Evolutionary conservation across 2,888 invertebrate species (phyloP).

Genomic region (Pollenia griseotomentosa): DNA sequence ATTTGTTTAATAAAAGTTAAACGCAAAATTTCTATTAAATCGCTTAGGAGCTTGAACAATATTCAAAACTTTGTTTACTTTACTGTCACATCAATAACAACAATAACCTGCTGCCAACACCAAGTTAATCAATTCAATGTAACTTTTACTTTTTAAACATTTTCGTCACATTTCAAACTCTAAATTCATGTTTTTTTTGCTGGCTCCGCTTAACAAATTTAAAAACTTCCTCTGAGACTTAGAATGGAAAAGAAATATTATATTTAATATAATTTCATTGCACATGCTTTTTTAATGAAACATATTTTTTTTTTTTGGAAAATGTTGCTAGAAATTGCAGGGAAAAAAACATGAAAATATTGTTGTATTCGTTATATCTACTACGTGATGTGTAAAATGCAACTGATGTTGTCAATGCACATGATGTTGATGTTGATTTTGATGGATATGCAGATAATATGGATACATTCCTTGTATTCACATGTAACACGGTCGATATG

Average conservation of each 20-base stretch:
- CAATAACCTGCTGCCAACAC: too few relatives aligned
- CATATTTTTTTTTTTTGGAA: conserved; percentile 6
- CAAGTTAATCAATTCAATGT: too few relatives aligned
- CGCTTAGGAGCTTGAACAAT: too few relatives aligned
- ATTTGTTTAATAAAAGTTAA: too few relatives aligned
- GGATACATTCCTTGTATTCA: conserved; percentile 12
- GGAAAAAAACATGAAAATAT: neutral
- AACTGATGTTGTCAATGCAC: conserved; percentile 71
- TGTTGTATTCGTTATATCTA: conserved; percentile 51
- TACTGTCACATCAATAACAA: too few relatives aligned
- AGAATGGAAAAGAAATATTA: neutral
- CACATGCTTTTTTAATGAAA: conserved; percentile 39
- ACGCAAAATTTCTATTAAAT: too few relatives aligned
- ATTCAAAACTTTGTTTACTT: too few relatives aligned
- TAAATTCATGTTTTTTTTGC: neutral
- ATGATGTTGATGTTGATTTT: conserved; percentile 70
- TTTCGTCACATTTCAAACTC: neutral
- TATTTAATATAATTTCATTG: conserved; percentile 42
- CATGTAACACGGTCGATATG: neutral
- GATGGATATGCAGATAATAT: conserved; percentile 70
- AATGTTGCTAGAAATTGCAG: neutral
- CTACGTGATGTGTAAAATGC: conserved; percentile 68
- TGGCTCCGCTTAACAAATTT: conserved; percentile 16
- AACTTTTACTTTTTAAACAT: neutral
- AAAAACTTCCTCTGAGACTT: conserved; percentile 4